A percentile compares a stretch with the other conserved stretches of the same genome.
phyloP scores from a whole-genome alignment of 2,888 invertebrate species.

The Drosophila colorata region DNA sequence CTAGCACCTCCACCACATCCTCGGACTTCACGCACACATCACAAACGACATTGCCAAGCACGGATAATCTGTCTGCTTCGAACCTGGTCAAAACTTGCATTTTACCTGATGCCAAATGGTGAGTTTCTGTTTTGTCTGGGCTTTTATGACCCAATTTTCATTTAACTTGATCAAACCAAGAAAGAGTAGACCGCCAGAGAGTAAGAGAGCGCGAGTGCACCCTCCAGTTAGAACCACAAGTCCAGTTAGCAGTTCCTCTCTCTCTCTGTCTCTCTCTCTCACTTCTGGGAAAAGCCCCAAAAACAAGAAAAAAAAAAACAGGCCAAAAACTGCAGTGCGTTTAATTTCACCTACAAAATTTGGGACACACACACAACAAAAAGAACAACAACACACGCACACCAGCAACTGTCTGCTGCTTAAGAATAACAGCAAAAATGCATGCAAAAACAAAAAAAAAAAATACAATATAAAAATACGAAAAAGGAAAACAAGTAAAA shows the following conservation, averaged over 20 bases:
- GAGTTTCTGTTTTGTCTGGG: constrained; percentile 49
- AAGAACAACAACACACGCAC: constrained; percentile 8
- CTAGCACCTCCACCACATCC: constrained; percentile 62
- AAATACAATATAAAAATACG: constrained; percentile 17
- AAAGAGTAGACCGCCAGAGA: neutral
- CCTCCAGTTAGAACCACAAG: constrained; percentile 40
- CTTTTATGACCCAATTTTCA: constrained; percentile 37
- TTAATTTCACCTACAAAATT: constrained; percentile 67
- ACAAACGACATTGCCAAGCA: constrained; percentile 76
- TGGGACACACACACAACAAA: constrained; percentile 52
- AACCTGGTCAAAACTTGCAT: constrained; percentile 82
- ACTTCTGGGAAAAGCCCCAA: neutral
- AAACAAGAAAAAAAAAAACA: constrained; percentile 27
- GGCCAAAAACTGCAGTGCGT: constrained; percentile 60
- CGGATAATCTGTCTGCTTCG: constrained; percentile 74
- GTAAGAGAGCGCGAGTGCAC: constrained; percentile 6
- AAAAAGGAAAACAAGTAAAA: constrained; percentile 32
- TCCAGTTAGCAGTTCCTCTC: constrained; percentile 31
- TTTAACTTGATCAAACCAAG: constrained; percentile 17
- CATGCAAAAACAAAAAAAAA: constrained; percentile 31
- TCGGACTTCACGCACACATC: constrained; percentile 76
- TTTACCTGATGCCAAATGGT: constrained; percentile 82
- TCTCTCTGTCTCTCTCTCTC: neutral
- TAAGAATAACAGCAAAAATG: constrained; percentile 50
- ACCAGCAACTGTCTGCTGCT: constrained; percentile 31